phyloP scores from a whole-genome alignment of 2,888 invertebrate species.

The Leptopilina drosophilae region DNA sequence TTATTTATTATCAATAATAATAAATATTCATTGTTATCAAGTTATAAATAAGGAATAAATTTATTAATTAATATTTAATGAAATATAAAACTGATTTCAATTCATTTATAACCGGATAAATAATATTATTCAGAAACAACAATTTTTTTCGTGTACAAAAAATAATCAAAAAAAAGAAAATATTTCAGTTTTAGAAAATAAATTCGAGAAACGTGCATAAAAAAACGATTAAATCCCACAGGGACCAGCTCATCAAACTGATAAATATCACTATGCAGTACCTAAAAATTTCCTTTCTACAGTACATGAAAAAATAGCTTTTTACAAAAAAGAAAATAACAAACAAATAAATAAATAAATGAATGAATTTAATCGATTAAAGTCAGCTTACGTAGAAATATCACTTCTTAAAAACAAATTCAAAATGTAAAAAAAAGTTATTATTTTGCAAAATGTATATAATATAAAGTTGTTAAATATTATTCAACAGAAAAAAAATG shows the following conservation, averaged over 20 bases:
- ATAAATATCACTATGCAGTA: conserved; percentile 47
- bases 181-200: conserved; percentile 14
- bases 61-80: too few species aligned
- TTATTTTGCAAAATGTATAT: background rate
- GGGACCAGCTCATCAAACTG: conserved; percentile 64
- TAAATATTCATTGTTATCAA: too few species aligned
- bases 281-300: conserved; percentile 52
- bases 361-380: background rate
- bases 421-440: background rate
- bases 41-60: too few species aligned
- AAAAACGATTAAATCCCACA: conserved; percentile 61
- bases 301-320: conserved; percentile 46
- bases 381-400: background rate
- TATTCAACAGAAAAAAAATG: background rate
- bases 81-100: too few species aligned
- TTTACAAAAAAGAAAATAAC: conserved; percentile 43
- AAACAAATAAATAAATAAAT: too few species aligned
- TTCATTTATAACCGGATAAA: too few species aligned
- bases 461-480: conserved; percentile 1
- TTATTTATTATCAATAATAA: too few species aligned
- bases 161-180: background rate
- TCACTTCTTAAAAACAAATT: background rate
- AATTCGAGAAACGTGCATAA: conserved; percentile 29
- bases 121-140: too few species aligned
- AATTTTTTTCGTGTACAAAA: background rate